Evolutionary conservation across 2,888 invertebrate species (phyloP), one percentile per base, ranked within the genome.

Genomic region (Prosopocoilus inquinatus): DNA sequence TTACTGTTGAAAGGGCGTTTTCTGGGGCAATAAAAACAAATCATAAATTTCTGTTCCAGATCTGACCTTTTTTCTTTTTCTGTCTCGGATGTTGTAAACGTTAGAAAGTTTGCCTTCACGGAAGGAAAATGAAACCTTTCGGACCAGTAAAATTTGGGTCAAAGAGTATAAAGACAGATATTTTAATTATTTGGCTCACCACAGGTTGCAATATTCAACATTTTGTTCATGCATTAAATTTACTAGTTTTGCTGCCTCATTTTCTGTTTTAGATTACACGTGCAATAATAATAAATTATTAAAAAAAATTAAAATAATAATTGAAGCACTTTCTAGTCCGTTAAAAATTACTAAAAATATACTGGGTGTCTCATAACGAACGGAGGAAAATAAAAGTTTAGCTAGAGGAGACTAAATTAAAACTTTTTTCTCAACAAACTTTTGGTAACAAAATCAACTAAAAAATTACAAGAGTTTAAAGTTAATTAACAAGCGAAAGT

Each of bases 11-110:
- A 51, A 45, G 35, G 20, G 44, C 45, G 36, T 13, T 45, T 50
- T 51, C 45, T 28, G 15, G 32, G 20, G 51, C 45, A 51, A 41
- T 51, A 51, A 51, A 51, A 51, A 51, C 51, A 51, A 51, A 51
- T 51, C 51, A 45, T 51, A 51, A 51, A 51, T 51, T 49, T 16
- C 39, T 20, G 28, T 9, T 13, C 20, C 39, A 20, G 49, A 28
- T 12, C n/a, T 50, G 20, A 12, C 38, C 20, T 28, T 28, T 28
- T 28, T 28, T 28, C 20, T 28, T 28, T 20, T 20, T 43, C 34
- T 35, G 13, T 32, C 33, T 41, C 11, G 12, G 33, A 11, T 51
- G 15, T 9, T 12, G 12, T 50, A 45, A 51, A 51, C 32, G 34
- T 38, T 51, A 51, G 51, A 51, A 51, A 51, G 51, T 51, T 45